Percentiles rank a stretch among this genome's conserved stretches.
These are phyloP conservation scores for Sylvilagus bachmani DNA, from an alignment of 2,113 vertebrate species.

Conservation along the genomic window DNA sequence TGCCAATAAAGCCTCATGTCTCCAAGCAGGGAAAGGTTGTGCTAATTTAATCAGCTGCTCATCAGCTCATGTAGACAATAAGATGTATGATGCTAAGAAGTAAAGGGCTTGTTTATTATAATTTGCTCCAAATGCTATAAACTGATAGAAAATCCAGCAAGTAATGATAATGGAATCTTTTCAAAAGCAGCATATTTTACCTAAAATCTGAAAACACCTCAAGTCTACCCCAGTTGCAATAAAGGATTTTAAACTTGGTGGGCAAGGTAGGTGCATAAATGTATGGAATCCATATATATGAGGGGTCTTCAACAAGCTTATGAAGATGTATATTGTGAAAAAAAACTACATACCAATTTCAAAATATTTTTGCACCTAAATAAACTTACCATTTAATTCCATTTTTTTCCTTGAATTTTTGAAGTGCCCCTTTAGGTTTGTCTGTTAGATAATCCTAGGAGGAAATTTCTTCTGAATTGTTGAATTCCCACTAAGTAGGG, in stretches of 20 bases:
- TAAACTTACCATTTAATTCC: too few relatives aligned
- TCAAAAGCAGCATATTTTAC: slow-evolving; percentile 71
- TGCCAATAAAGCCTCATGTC: slow-evolving; percentile 85
- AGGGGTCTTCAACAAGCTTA: too few relatives aligned
- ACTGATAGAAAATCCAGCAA: slow-evolving; percentile 86
- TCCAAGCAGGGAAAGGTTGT: slow-evolving; percentile 82
- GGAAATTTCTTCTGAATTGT: neutral
- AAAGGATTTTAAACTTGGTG: slow-evolving; percentile 40
- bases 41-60: slow-evolving; percentile 87
- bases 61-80: slow-evolving; percentile 86
- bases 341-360: too few relatives aligned
- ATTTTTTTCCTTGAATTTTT: too few relatives aligned
- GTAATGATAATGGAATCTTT: slow-evolving; percentile 80
- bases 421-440: neutral
- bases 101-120: slow-evolving; percentile 85
- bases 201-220: slow-evolving; percentile 34
- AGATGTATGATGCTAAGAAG: slow-evolving; percentile 85
- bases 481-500: neutral
- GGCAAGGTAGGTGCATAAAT: slow-evolving; percentile 1
- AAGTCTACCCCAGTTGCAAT: neutral
- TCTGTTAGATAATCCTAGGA: neutral
- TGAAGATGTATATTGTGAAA: too few relatives aligned
- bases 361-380: too few relatives aligned
- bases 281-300: too few relatives aligned
- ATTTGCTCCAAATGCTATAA: slow-evolving; percentile 87